A percentile compares a stretch with the other conserved stretches of the same genome.
phyloP scores from a whole-genome alignment of 2,888 invertebrate species.

The Oscheius sp. region DNA sequence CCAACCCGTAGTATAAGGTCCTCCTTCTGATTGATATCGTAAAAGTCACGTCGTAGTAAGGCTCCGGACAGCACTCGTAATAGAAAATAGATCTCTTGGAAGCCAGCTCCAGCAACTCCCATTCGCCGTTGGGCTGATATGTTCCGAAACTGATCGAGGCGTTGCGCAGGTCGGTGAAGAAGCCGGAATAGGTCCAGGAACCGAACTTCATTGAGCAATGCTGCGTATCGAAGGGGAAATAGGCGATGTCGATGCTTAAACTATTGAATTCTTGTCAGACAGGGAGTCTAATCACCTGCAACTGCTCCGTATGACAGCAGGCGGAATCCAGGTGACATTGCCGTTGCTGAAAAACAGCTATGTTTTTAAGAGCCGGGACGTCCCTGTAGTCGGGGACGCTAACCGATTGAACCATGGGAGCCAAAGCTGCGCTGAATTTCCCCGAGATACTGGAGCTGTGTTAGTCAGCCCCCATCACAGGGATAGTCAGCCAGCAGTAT shows the following conservation, averaged over 20 bases:
- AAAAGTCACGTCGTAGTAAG: slow-evolving; percentile 90
- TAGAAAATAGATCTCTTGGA: slow-evolving; percentile 64
- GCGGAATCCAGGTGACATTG: slow-evolving; percentile 68
- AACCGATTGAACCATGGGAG: no score
- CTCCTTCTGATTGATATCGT: slow-evolving; percentile 87
- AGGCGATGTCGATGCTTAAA: slow-evolving; percentile 60
- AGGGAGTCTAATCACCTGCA: slow-evolving; percentile 36
- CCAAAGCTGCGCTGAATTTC: no score
- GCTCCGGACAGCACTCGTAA: slow-evolving; percentile 73
- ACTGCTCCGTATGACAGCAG: slow-evolving; percentile 64
- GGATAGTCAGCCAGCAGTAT: no score
- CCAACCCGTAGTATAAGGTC: slow-evolving; percentile 54
- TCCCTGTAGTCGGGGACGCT: no score
- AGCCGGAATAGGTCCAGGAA: slow-evolving; percentile 87
- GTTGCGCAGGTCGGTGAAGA: slow-evolving; percentile 73
- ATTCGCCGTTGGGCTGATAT: slow-evolving; percentile 78
- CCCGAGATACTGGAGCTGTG: no score
- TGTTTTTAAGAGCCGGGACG: no score
- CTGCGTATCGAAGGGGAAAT: slow-evolving; percentile 75
- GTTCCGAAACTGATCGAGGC: slow-evolving; percentile 76
- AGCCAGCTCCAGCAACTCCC: slow-evolving; percentile 76
- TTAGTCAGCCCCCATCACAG: no score
- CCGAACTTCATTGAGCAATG: slow-evolving; percentile 81
- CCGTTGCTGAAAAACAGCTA: slow-evolving; percentile 47
- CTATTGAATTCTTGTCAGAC: no score